Evolutionary conservation across 35 echinoderm and acorn worm genomes (phyloP), one percentile per base, ranked within the genome.

Genomic region (Ophioderma brevispina): DNA sequence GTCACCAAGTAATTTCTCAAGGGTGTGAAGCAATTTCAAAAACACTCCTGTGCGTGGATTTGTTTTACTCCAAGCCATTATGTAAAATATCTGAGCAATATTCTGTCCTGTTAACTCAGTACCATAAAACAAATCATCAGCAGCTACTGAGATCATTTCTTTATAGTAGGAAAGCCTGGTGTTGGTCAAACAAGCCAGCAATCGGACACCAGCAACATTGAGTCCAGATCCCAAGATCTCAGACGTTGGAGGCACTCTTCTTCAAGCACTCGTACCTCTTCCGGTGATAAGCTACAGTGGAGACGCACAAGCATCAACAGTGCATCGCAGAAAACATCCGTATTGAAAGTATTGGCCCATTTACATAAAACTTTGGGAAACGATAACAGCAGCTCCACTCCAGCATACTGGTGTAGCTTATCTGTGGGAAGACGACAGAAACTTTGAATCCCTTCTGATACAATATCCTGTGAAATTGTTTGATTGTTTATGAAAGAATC

Each of bases 201-300:
- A 40, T 91, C 90, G 21, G 90, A 85, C 81, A 91, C 90, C 37
- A 91, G 34, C 8, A 91, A 41, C 90, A 80, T 39, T 21, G 90
- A 86, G n/a, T 91, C 31, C 4, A 85, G 25, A 37, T 91, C 82
- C 81, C 82, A 91, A 35, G 81, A 85, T 18, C 37, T 38, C 6
- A 91, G 40, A 38, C 76, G 36, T 21, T 35, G 28, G 19, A 79
- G 64, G 40, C 90, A 91, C 46, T 91, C 82, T 25, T 86, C 38
- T 11, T 91, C 82, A 38, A 91, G 33, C 1, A 78, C 13, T 63
- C 5, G 13, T 13, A 23, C 15, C 4, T 63, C 33, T 36, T 85
- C 1, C 1, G 0, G 32, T 23, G 83, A 63, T 35, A 70, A 30
- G 5, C 4, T 70, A 25, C 59, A 70, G 23, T 70, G 59, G 4